These are phyloP conservation scores for Hermetia illucens DNA, from an alignment of 1,140 invertebrate genomes.

Conservation along the genomic window DNA sequence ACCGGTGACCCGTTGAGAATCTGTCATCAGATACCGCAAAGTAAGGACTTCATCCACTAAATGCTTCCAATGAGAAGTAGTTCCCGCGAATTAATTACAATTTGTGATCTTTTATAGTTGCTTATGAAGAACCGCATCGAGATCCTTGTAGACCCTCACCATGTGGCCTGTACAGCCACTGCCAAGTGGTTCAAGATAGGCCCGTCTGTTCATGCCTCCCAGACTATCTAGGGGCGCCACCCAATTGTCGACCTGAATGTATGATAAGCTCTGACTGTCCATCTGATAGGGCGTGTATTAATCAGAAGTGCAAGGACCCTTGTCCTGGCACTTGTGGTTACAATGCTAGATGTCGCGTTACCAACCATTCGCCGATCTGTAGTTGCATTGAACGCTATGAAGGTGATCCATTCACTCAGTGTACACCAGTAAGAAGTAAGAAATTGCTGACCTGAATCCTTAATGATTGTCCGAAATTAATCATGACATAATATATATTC, in stretches of 20 bases:
- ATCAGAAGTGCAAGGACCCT: conserved; percentile 64
- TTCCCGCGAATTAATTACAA: background rate
- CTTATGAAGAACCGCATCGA: background rate
- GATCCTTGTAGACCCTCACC: conserved; percentile 68
- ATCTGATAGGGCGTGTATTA: conserved; percentile 59
- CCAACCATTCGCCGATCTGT: conserved; percentile 71
- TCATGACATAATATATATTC: too few species aligned
- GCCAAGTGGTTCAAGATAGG: conserved; percentile 51
- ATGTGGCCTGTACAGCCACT: conserved; percentile 68
- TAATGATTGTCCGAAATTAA: too few species aligned
- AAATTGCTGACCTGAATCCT: background rate
- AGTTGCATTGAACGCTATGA: conserved; percentile 57
- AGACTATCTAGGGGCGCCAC: conserved; percentile 62
- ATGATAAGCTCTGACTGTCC: conserved; percentile 68
- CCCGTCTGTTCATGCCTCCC: conserved; percentile 68
- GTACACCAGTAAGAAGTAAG: conserved; percentile 25
- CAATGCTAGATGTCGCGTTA: conserved; percentile 68
- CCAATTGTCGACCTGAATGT: conserved; percentile 67
- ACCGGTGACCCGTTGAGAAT: conserved; percentile 60
- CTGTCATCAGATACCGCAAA: conserved; percentile 46
- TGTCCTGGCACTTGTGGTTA: conserved; percentile 67
- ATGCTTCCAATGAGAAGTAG: background rate
- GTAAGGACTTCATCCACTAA: conserved; percentile 33
- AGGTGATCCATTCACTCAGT: conserved; percentile 61
- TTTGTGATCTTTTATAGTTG: background rate